Evolutionary conservation across 2,797 vertebrate species (phyloP).

Genomic region (Botia almorhae): DNA sequence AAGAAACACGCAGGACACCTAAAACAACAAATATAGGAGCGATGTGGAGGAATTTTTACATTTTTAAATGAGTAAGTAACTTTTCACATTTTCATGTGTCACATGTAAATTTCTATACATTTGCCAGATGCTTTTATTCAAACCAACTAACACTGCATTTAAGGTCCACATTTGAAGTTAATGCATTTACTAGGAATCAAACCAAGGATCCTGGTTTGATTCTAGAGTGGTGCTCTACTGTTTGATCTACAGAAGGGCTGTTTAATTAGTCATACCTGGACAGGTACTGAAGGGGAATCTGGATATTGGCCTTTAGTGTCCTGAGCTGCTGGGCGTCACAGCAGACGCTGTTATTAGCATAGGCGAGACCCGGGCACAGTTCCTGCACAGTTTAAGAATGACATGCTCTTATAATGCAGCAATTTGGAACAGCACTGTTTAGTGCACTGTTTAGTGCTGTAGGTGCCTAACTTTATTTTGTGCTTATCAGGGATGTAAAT

Average conservation of each 20-base stretch:
- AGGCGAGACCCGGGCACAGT: constrained; percentile 89
- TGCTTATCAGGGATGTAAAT: no score
- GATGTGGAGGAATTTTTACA: no score
- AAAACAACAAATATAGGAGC: constrained; percentile 17
- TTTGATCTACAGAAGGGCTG: not conserved
- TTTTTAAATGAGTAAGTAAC: no score
- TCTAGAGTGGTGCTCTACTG: no score
- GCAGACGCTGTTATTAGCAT: constrained; percentile 83
- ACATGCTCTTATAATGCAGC: not conserved
- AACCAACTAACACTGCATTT: no score
- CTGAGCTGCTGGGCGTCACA: constrained; percentile 88
- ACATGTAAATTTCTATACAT: no score
- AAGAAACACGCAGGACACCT: constrained; percentile 95
- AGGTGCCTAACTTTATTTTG: no score
- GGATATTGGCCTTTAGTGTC: constrained; percentile 87
- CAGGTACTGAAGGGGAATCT: constrained; percentile 93
- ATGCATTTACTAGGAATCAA: no score
- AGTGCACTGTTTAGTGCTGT: not conserved
- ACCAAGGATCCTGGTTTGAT: no score
- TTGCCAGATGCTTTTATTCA: no score
- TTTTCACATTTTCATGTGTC: no score
- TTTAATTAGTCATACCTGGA: constrained; percentile 82
- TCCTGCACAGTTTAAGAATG: constrained; percentile 74
- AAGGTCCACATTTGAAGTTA: no score
- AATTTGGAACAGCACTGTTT: not conserved